Evolutionary conservation across 92 coral and sea anemone genomes (phyloP), one percentile per base, ranked within the genome.

Genomic region (Metridium senile): DNA sequence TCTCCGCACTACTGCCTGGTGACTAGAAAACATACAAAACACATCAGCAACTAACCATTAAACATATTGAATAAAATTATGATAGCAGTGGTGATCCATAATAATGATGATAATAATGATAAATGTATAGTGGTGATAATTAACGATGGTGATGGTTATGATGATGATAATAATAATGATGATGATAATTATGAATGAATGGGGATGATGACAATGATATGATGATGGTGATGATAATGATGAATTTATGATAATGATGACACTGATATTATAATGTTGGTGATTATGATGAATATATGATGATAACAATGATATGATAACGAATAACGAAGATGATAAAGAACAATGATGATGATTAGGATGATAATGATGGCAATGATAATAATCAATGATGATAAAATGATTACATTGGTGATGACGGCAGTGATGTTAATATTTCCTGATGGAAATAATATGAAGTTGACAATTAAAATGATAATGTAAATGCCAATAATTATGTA

Each of bases 1-100:
- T 84, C 81, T 81, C 81, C 10, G 25, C 43, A 46, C 74, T 87
- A 54, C 87, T 92, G 32, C 94, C 89, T 66, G 99, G 97, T 49
- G 99, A 92, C 99, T 96, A 64, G 34, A 70, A n/a, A 16, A 21
- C 9, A 54, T 39, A 39, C 49, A 39, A 39, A 6, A 39, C 49
- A 39, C 8, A 13, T 39, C 13, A 39, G 13, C 6, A 39, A 39
- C 49, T 39, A 39, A 39, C 13, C 49, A 39, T 4, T 6, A 19
- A 20, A 3, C 61, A 54, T 6, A 10, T 16, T 54, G 17, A 54
- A 78, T 62, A 59, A 47, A 34, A 10, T 20, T 13, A 54, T 6
- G n/a, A 54, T 13, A 39, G 49, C 49, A n/a, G n/a, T n/a, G n/a
- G n/a, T n/a, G n/a, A n/a, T n/a, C n/a, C n/a, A n/a, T 39, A 4